These are phyloP conservation scores for Caloenas nicobarica DNA, from an alignment of 2,113 vertebrate species.

Conservation along the genomic window DNA sequence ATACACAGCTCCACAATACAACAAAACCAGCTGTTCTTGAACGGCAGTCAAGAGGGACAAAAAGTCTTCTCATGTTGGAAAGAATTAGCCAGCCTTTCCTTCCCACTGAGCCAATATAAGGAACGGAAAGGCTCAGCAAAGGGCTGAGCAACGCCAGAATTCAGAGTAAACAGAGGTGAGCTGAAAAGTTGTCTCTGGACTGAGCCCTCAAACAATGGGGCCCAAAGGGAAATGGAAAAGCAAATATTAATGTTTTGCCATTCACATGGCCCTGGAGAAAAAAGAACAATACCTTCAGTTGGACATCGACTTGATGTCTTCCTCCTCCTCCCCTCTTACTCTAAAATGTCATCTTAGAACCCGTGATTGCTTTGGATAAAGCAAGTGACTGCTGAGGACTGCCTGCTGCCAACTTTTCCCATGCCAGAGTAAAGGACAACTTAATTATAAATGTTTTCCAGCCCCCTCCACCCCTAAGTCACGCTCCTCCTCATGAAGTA, in stretches of 20 bases:
- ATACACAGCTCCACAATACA: background rate
- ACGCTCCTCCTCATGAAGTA: background rate
- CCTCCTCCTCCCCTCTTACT: background rate
- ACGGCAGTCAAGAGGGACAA: background rate
- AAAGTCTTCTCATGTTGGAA: constrained; percentile 3
- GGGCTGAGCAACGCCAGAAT: fast-evolving
- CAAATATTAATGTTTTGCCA: constrained; percentile 55
- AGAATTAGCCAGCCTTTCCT: constrained; percentile 21
- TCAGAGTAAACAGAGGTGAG: constrained; percentile 45
- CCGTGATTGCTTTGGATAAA: background rate
- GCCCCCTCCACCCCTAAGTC: background rate
- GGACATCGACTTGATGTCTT: background rate
- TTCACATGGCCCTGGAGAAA: background rate
- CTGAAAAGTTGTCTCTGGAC: background rate
- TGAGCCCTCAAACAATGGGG: constrained; percentile 16
- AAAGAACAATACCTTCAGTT: constrained; percentile 8
- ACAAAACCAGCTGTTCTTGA: background rate
- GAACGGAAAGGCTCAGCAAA: constrained; percentile 37
- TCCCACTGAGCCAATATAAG: background rate
- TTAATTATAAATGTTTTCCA: background rate
- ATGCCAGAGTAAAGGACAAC: background rate
- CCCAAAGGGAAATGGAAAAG: constrained; percentile 40
- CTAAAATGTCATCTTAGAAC: background rate
- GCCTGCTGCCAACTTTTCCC: background rate
- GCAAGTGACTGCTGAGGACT: background rate